These are phyloP conservation scores for Gonatopus flavifemur DNA, from an alignment of 1,140 invertebrate genomes.

Conservation along the genomic window DNA sequence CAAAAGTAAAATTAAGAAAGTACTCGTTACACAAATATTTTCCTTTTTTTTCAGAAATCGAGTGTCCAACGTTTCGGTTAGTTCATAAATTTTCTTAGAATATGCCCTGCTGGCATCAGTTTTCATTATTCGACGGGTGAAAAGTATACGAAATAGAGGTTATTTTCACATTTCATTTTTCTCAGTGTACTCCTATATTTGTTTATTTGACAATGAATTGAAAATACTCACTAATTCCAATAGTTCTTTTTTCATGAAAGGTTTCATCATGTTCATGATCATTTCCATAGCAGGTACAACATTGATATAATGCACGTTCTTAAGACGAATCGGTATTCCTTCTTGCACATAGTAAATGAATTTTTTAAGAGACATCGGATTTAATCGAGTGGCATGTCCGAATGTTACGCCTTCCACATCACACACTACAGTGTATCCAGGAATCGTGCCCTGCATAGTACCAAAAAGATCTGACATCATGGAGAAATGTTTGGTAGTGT, in stretches of 20 bases:
- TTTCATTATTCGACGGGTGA: too few relatives aligned
- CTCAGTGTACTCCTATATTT: too few relatives aligned
- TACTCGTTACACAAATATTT: too few relatives aligned
- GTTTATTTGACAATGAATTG: too few relatives aligned
- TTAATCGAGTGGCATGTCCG: slow-evolving; percentile 16
- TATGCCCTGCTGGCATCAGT: too few relatives aligned
- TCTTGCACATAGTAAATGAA: slow-evolving; percentile 38
- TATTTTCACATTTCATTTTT: too few relatives aligned
- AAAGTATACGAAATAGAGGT: too few relatives aligned
- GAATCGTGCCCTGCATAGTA: slow-evolving; percentile 8
- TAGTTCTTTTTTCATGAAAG: slow-evolving; percentile 69
- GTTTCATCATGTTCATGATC: slow-evolving; percentile 64
- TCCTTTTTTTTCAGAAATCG: too few relatives aligned
- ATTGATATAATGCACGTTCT: slow-evolving; percentile 67
- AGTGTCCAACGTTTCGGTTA: too few relatives aligned
- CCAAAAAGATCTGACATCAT: slow-evolving; percentile 22
- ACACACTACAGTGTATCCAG: slow-evolving; percentile 16
- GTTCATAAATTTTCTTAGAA: too few relatives aligned
- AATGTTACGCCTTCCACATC: slow-evolving; percentile 13
- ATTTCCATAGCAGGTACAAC: slow-evolving; percentile 66
- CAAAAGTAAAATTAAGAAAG: too few relatives aligned
- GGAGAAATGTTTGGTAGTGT: slow-evolving; percentile 3
- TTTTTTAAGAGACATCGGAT: slow-evolving; percentile 13
- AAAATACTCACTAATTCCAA: slow-evolving; percentile 46
- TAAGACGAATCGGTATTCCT: slow-evolving; percentile 63